Evolutionary conservation across 2,888 invertebrate genomes (phyloP).

Genomic region (Argyra leucocephala): DNA sequence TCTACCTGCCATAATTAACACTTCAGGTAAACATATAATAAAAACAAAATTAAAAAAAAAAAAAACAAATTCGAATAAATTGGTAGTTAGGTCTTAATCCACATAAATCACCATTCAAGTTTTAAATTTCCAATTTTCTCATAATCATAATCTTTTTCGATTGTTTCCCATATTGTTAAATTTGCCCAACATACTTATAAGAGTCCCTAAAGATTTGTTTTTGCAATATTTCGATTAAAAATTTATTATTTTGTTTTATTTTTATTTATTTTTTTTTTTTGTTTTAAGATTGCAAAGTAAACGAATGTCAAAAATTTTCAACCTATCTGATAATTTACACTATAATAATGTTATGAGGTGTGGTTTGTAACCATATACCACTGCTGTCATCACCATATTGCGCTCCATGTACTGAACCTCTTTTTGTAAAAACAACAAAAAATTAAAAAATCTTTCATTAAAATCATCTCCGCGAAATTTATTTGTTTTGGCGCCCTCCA

Average conservation of each 20-base stretch:
- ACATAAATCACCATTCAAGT: not conserved
- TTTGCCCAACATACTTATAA: too few relatives aligned
- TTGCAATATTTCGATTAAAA: too few relatives aligned
- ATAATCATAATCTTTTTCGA: not conserved
- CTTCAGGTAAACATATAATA: not conserved
- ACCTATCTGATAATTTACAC: not conserved
- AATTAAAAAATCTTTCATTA: not conserved
- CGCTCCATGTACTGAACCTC: not conserved
- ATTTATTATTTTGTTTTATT: too few relatives aligned
- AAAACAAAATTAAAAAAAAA: not conserved
- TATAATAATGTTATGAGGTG: not conserved
- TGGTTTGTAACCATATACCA: not conserved
- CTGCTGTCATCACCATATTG: not conserved
- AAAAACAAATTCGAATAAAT: not conserved
- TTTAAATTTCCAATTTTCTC: not conserved
- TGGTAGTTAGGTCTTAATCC: not conserved
- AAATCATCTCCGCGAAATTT: not conserved
- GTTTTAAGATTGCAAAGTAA: not conserved
- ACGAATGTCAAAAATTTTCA: not conserved
- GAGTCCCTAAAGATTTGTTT: too few relatives aligned
- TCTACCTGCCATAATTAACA: not conserved
- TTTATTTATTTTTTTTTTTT: too few relatives aligned
- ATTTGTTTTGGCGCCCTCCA: not conserved
- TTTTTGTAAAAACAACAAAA: not conserved
- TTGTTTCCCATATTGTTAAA: too few relatives aligned